A percentile compares a stretch with the other conserved stretches of the same genome.
Conservation (phyloP, 2,113 vertebrate species). For the Thermophis baileyi region DNA sequence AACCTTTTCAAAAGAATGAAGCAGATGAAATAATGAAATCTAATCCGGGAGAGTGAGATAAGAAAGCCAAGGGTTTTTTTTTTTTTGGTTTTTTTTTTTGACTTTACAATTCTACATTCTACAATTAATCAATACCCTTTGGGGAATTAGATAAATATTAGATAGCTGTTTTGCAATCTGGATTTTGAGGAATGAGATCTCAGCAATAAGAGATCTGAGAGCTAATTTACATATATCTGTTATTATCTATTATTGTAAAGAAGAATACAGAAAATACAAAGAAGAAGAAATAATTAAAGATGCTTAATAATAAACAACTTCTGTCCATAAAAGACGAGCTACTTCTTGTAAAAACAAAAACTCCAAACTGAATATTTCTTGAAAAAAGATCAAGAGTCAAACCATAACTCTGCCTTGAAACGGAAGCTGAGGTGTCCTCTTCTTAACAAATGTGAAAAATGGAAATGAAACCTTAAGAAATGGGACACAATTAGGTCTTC, state of each 20-base stretch:
- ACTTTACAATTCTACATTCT: conserved; percentile 32
- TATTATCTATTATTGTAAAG: not conserved
- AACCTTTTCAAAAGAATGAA: conserved; percentile 26
- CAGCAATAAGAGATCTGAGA: conserved; percentile 62
- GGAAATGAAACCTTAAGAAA: not conserved
- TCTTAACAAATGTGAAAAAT: not conserved
- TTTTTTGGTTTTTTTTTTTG: no score
- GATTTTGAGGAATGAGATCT: conserved; percentile 59
- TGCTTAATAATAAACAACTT: not conserved
- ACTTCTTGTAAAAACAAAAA: not conserved
- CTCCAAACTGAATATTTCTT: not conserved
- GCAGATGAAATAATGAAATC: conserved; percentile 44
- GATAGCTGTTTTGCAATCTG: conserved; percentile 65
- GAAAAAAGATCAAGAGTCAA: not conserved
- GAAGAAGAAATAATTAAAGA: not conserved
- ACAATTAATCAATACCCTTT: conserved; percentile 55
- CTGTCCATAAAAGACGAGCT: not conserved
- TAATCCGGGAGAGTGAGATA: conserved; percentile 31
- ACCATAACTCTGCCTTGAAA: not conserved
- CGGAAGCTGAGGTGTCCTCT: not conserved
- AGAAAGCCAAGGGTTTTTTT: not conserved
- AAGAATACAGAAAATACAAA: not conserved
- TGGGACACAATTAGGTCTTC: not conserved
- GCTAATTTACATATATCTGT: conserved; percentile 34
- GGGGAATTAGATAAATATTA: conserved; percentile 53